Base-by-base conservation (phyloP, 2,888 invertebrate species). In the Melolontha melolontha region DNA sequence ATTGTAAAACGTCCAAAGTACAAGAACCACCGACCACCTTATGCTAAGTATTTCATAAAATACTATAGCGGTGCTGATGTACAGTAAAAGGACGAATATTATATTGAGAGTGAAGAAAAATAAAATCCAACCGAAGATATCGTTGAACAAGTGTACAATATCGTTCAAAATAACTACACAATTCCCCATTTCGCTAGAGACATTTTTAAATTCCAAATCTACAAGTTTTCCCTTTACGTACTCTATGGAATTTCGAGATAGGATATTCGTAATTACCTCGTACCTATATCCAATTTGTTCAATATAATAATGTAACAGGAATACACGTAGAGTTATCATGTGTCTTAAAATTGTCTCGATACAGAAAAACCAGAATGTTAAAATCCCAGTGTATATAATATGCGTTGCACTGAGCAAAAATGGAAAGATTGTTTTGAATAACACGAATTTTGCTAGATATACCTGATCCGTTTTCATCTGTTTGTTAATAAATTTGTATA, bases 1-100 rank as follows among this genome's bases (percentile, higher is more conserved):
- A 42, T 57, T 41, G n/a, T 42, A 57, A n/a, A 42, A 44, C 8
- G 57, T 27, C 57, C 57, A 57, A 4, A 57, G 27, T 16, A 57
- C 14, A 42, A 57, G 42, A n/a, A 57, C 6, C n/a, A 12, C 12
- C 12, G 12, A n/a, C 57, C 57, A 57, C 27, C 22, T 42, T 0
- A n/a, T n/a, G 8, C 27, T 8, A 7, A 57, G 27, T 4, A 12
- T 12, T 12, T 27, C 7, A 2, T 42, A 42, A 44, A 42, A 44
- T 27, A 14, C 10, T 44, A 44, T 57, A 7, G 57, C 44, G 2
- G 22, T 57, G 22, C 41, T 57, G 2, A 57, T 57, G n/a, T 57
- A 57, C n/a, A 12, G 17, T 17, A 57, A 29, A 8, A 57, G 22
- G 5, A 42, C 29, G n/a, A 57, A 11, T 42, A 57, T 57, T 11